Percentiles rank a stretch among this genome's conserved stretches.
These are phyloP conservation scores for Okamejei kenojei DNA, from an alignment of 2,797 vertebrate genomes.

Conservation along the genomic window DNA sequence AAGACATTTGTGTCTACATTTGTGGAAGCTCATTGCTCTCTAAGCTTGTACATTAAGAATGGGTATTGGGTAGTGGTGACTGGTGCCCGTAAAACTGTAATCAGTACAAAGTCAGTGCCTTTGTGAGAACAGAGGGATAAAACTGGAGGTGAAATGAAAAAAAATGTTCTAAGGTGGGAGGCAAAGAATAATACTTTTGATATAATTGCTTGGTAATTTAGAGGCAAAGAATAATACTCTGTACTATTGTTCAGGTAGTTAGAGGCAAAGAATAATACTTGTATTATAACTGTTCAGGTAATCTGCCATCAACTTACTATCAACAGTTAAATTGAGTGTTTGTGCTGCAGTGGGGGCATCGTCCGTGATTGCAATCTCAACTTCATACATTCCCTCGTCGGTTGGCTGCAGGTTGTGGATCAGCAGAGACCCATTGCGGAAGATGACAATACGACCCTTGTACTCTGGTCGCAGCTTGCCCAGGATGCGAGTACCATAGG, in stretches of 20 bases:
- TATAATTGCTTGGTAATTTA: too few relatives aligned
- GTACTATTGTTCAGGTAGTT: neutral
- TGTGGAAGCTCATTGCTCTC: neutral
- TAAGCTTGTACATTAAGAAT: neutral
- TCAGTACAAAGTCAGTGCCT: neutral
- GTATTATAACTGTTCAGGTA: too few relatives aligned
- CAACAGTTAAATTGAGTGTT: conserved; percentile 84
- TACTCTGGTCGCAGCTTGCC: conserved; percentile 88
- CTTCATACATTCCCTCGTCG: conserved; percentile 84
- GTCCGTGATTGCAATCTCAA: conserved; percentile 94
- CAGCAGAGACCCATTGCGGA: conserved; percentile 84
- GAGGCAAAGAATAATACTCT: too few relatives aligned
- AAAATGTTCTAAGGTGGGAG: neutral
- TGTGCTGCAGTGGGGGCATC: conserved; percentile 90
- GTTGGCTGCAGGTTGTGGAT: conserved; percentile 78
- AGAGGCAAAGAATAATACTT: too few relatives aligned
- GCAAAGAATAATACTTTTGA: too few relatives aligned
- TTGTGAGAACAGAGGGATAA: neutral
- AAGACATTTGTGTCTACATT: neutral
- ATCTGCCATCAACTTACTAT: conserved; percentile 61
- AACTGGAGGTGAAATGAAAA: neutral
- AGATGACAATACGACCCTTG: conserved; percentile 78
- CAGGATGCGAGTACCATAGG: conserved; percentile 83
- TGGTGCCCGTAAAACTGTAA: neutral
- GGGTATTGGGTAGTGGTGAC: neutral